Evolutionary conservation across 2,888 invertebrate genomes (phyloP).

Genomic region (Synanthedon andrenaeformis): DNA sequence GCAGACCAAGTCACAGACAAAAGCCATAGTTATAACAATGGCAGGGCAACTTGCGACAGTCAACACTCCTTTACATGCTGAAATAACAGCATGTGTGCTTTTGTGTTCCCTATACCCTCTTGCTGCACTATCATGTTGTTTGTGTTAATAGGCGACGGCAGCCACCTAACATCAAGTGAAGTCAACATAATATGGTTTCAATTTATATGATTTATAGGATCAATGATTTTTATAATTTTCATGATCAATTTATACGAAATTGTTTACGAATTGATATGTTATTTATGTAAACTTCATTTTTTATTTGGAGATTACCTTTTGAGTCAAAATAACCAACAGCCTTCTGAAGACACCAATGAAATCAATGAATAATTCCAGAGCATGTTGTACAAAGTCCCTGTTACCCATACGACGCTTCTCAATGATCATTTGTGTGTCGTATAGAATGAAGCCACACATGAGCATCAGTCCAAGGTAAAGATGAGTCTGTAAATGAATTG

Average conservation of each 20-base stretch:
- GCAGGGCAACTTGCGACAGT: too few species aligned
- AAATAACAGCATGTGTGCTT: too few species aligned
- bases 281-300: too few species aligned
- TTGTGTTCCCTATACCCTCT: too few species aligned
- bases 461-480: constrained; percentile 89
- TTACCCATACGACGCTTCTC: constrained; percentile 92
- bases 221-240: too few species aligned
- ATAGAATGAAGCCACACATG: constrained; percentile 96
- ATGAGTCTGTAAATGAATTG: constrained; percentile 71
- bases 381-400: constrained; percentile 93
- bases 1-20: too few species aligned
- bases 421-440: constrained; percentile 97
- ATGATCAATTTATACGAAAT: too few species aligned
- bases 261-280: too few species aligned
- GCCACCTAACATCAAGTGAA: background rate
- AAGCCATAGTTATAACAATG: background rate
- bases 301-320: constrained; percentile 75
- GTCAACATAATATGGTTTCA: background rate
- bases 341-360: constrained; percentile 94
- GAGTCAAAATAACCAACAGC: constrained; percentile 88
- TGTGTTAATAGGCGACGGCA: background rate
- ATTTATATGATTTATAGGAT: background rate
- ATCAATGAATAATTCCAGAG: constrained; percentile 94
- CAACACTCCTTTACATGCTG: too few species aligned
- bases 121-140: background rate